Evolutionary conservation across 2,797 vertebrate species (phyloP), one percentile per base, ranked within the genome.

Genomic region (Adelosebastes latens): DNA sequence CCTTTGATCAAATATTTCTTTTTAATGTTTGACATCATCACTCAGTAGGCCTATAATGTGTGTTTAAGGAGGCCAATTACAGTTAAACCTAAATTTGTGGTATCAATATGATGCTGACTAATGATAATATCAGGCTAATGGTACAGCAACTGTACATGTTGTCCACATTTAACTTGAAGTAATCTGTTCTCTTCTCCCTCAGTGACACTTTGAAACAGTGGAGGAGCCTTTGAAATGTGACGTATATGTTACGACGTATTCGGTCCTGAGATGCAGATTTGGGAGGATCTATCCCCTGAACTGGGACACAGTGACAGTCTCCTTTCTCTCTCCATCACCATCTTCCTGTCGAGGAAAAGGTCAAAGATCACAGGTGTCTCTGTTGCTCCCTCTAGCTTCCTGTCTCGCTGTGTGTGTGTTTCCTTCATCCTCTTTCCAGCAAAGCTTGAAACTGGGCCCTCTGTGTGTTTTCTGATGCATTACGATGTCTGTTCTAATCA

Each of bases 341-440:
- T 93, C 89, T 93, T 96, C 94, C 95, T 95, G 95, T 93, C 70
- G 68, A 82, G 89, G 83, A 92, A 71, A 77, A 93, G 93, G 95
- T 93, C 94, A 95, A 90, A 95, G 94, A 89, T 95, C 93, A 93
- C 94, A 95, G 93, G 95, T 96, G 95, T 93, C 93, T 83, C 83
- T 91, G 84, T 91, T 55, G 72, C 87, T 92, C 78, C 69, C 85
- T 91, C 86, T 46, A 87, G 83, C 88, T 94, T 96, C 95, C 95
- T 95, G 94, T 90, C 86, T 85, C 74, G 36, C 67, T 82, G 81
- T 86, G 66, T 92, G 75, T 93, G 71, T 79, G 82, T 91, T 94
- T 95, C 91, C 94, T 92, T 82, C 79, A 82, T 93, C 81, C 90
- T 93, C 88, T 92, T 92, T 93, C 79, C 77, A 88, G 82, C 66